Conservation (phyloP, 1,140 invertebrate genomes). For the Trichogramma pretiosum region DNA sequence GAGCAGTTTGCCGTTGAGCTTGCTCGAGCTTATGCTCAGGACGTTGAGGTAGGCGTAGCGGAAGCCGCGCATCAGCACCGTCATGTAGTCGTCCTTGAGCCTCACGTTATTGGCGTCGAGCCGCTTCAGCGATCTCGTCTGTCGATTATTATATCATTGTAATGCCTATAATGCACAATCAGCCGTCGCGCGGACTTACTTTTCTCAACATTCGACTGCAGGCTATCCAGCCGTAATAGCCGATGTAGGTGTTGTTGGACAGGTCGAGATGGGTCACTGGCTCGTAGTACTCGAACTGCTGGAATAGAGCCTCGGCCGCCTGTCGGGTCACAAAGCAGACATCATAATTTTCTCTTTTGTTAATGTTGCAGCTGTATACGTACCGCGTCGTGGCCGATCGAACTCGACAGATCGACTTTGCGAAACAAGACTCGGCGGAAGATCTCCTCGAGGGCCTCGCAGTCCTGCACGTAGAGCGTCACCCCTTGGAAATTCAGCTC, state of each 20-base stretch:
- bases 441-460: constrained; percentile 13
- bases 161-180: no score
- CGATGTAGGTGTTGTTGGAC: constrained; percentile 10
- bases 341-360: background rate
- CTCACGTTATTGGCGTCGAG: constrained; percentile 9
- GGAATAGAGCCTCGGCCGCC: constrained; percentile 14
- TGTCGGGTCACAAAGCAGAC: background rate
- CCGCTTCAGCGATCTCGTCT: constrained; percentile 10
- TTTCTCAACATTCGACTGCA: constrained; percentile 16
- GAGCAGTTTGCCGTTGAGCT: constrained; percentile 7
- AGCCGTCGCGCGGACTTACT: constrained; percentile 5
- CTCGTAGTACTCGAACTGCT: constrained; percentile 19
- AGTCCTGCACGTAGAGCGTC: constrained; percentile 6
- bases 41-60: constrained; percentile 10
- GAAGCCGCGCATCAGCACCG: constrained; percentile 6
- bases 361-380: background rate
- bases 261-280: constrained; percentile 5
- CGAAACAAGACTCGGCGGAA: constrained; percentile 12
- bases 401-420: constrained; percentile 10
- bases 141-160: no score
- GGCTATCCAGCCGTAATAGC: constrained; percentile 11
- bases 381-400: constrained; percentile 9
- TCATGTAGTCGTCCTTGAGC: constrained; percentile 16
- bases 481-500: constrained; percentile 6
- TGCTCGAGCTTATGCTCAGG: constrained; percentile 7